phyloP scores from a whole-genome alignment of 2,113 vertebrate species.

The Xerus inauris region DNA sequence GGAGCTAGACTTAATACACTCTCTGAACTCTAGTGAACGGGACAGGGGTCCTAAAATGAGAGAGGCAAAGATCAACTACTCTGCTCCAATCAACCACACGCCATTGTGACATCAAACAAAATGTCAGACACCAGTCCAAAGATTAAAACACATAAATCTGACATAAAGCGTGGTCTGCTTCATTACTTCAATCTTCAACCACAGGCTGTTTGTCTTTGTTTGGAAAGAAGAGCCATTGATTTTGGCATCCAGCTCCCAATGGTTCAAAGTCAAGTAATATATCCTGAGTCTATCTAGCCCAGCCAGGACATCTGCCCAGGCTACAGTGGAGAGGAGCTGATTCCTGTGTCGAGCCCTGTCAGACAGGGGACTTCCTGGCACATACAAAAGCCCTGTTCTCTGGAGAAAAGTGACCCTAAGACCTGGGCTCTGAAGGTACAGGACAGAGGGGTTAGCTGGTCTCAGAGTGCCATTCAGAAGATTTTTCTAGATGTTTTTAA shows the following conservation, averaged over 20 bases:
- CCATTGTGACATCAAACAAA: neutral
- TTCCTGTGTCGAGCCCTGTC: neutral
- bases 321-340: neutral
- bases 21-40: neutral
- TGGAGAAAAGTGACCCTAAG: neutral
- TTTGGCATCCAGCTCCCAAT: neutral
- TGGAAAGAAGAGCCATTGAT: neutral
- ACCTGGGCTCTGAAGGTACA: fast-evolving
- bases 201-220: neutral
- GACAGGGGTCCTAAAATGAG: neutral
- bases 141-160: neutral
- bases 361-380: neutral
- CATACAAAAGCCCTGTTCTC: neutral
- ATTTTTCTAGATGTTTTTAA: neutral
- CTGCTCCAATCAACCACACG: neutral
- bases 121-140: neutral
- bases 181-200: neutral
- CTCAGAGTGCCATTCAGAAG: neutral
- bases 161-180: neutral
- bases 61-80: neutral
- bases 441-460: too few species aligned
- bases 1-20: neutral
- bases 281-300: neutral
- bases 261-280: neutral
- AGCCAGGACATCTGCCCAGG: neutral